Conservation (phyloP, 2,797 vertebrate genomes). For the Mallotus villosus region DNA sequence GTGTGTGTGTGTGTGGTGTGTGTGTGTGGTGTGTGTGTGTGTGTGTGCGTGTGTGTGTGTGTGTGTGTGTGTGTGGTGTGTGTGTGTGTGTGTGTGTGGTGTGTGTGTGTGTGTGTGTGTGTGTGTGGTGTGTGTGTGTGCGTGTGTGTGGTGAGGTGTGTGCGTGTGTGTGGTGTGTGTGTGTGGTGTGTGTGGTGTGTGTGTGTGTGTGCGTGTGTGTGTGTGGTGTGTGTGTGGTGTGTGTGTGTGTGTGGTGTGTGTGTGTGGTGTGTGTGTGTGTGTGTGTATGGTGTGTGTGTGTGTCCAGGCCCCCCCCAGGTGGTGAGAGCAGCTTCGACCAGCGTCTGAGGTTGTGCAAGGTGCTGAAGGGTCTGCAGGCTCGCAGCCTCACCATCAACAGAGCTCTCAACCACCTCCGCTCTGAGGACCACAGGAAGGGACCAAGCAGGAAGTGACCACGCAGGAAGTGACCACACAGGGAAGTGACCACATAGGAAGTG, state of each 20-base stretch:
- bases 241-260: no score
- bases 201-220: no score
- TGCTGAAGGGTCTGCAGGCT: slow-evolving; percentile 68
- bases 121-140: no score
- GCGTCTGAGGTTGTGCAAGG: slow-evolving; percentile 69
- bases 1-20: no score
- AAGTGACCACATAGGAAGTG: slow-evolving; percentile 28
- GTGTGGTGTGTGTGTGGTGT: not conserved
- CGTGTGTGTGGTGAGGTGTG: no score
- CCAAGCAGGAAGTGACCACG: slow-evolving; percentile 38
- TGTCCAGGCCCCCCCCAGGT: not conserved
- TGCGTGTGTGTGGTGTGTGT: no score
- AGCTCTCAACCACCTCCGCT: slow-evolving; percentile 56
- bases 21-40: no score
- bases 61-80: no score
- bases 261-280: no score
- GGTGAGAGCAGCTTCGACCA: slow-evolving; percentile 47
- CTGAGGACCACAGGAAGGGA: slow-evolving; percentile 46
- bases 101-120: not conserved
- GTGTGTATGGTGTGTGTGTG: no score
- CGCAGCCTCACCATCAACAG: slow-evolving; percentile 72
- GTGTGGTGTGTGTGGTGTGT: no score
- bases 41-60: no score
- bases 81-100: not conserved
- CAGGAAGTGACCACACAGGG: not conserved